Conservation (phyloP, 92 coral and sea anemone species). For the Siderastrea radians region DNA sequence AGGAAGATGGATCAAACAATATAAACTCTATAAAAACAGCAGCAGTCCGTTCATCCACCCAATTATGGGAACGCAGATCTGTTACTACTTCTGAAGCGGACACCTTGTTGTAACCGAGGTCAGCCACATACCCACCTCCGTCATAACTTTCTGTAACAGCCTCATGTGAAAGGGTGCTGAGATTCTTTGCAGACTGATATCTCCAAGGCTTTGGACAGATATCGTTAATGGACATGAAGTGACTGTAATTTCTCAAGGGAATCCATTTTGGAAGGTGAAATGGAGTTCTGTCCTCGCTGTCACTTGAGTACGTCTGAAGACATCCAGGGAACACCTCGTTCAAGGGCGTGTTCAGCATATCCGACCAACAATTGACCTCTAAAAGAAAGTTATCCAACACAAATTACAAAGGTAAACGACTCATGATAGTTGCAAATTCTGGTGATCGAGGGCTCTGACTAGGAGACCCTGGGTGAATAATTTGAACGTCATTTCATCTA, state of each 20-base stretch:
- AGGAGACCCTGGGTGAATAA: no score
- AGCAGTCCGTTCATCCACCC: slow-evolving; percentile 72
- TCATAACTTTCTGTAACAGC: slow-evolving; percentile 12
- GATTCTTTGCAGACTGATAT: slow-evolving; percentile 52
- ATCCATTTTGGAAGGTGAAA: no score
- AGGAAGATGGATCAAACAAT: slow-evolving; percentile 75
- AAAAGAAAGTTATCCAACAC: no score
- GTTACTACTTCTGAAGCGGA: slow-evolving; percentile 65
- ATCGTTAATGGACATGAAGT: no score
- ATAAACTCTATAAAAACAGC: slow-evolving; percentile 80
- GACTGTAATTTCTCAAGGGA: no score
- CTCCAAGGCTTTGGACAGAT: slow-evolving; percentile 75
- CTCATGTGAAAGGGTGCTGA: slow-evolving; percentile 46
- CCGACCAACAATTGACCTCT: background rate
- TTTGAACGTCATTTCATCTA: no score
- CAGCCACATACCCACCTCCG: slow-evolving; percentile 79
- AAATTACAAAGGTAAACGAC: no score
- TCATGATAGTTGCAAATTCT: no score
- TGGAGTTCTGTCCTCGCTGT: no score
- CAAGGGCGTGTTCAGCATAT: no score
- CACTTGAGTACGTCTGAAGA: slow-evolving; percentile 6
- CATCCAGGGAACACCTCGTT: slow-evolving; percentile 46
- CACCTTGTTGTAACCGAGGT: slow-evolving; percentile 75
- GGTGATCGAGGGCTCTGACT: no score
- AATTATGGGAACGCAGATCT: slow-evolving; percentile 45